A percentile compares a stretch with the other conserved stretches of the same genome.
These are phyloP conservation scores for Tinamus guttatus DNA, from an alignment of 2,113 vertebrate genomes.

Conservation along the genomic window DNA sequence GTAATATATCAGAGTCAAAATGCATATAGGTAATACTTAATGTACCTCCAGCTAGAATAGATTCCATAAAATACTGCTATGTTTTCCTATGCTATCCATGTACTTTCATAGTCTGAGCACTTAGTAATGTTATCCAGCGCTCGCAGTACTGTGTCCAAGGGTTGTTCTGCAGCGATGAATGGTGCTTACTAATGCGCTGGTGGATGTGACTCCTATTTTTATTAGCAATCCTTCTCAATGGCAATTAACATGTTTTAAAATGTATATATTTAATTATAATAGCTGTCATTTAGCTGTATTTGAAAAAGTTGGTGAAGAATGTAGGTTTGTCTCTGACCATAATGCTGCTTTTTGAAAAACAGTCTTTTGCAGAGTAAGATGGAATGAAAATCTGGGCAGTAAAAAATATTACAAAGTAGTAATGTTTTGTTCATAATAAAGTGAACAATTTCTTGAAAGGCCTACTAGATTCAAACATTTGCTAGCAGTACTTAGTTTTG, in stretches of 20 bases:
- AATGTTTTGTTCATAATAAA: neutral
- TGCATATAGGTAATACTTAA: fast-evolving
- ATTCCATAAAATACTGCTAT: neutral
- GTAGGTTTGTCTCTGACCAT: neutral
- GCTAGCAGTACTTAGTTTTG: neutral
- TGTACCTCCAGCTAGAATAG: neutral
- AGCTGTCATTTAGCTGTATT: neutral
- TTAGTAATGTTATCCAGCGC: neutral
- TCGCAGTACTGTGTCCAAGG: neutral
- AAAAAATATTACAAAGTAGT: neutral
- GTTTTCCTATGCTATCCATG: neutral
- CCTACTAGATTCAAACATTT: neutral
- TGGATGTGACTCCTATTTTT: neutral
- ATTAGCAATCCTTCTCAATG: neutral
- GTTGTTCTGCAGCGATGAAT: neutral
- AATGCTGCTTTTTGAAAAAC: neutral
- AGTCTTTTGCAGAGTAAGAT: neutral
- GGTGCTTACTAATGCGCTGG: neutral
- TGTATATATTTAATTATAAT: neutral
- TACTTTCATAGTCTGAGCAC: neutral
- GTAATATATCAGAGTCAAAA: neutral
- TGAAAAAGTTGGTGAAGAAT: neutral
- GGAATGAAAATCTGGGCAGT: neutral
- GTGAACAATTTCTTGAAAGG: neutral
- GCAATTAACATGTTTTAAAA: neutral